These are phyloP conservation scores for Vultur gryphus DNA, from an alignment of 2,797 vertebrate species.

Conservation along the genomic window DNA sequence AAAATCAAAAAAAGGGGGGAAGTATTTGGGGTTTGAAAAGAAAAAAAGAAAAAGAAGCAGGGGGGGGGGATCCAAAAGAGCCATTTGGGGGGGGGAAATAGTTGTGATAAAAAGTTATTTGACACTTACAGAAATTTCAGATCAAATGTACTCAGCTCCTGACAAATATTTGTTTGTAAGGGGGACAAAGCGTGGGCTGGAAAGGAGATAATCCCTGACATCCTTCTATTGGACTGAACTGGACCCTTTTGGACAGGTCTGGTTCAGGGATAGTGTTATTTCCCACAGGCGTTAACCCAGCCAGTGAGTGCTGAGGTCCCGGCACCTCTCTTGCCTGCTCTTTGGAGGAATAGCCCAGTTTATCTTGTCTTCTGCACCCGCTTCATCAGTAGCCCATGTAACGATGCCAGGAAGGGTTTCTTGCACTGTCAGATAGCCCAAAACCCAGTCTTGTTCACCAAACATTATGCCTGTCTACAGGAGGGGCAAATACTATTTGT, in stretches of 20 bases:
- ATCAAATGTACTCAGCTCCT: not conserved
- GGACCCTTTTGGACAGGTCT: not conserved
- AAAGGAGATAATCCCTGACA: not conserved
- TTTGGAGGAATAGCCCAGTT: not conserved
- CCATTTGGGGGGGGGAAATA: not conserved
- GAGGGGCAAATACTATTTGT: not conserved
- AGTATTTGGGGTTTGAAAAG: not conserved
- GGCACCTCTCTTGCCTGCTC: rapidly evolving
- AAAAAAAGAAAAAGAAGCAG: not conserved
- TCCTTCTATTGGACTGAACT: not conserved
- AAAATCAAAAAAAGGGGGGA: not conserved
- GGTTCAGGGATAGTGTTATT: not conserved
- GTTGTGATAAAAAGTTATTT: not conserved
- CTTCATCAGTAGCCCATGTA: not conserved
- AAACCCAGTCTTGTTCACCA: not conserved
- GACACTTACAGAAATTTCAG: not conserved
- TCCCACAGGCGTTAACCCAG: not conserved
- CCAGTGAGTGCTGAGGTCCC: not conserved
- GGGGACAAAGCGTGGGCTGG: not conserved
- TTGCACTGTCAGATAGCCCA: not conserved
- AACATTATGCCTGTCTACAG: not conserved
- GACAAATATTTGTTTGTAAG: not conserved
- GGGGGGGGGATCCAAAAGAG: rapidly evolving
- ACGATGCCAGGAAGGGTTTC: not conserved
- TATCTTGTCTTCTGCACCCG: not conserved